A percentile compares a stretch with the other conserved stretches of the same genome.
Evolutionary conservation across 2,888 invertebrate genomes (phyloP).

Genomic region (Oligia strigilis): DNA sequence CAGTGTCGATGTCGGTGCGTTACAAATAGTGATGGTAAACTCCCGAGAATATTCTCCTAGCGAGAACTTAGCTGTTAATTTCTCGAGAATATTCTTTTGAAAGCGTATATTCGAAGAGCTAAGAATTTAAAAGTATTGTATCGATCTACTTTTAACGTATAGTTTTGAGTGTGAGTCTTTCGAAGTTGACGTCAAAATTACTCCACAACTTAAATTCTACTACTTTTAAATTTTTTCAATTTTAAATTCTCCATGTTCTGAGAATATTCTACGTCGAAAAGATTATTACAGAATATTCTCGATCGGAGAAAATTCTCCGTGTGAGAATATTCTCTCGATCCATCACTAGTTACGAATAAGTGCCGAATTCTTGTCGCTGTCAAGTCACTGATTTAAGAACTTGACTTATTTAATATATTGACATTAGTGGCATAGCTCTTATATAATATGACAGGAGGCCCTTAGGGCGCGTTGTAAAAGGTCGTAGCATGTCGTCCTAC

Average conservation of each 20-base stretch:
- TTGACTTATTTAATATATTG: neutral
- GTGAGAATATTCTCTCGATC: neutral
- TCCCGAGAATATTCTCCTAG: neutral
- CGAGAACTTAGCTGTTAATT: neutral
- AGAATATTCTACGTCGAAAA: neutral
- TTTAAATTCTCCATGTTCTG: neutral
- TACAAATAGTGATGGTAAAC: neutral
- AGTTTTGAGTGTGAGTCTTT: neutral
- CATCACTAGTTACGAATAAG: neutral
- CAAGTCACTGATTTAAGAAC: neutral
- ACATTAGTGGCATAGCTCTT: neutral
- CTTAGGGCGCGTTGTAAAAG: slow-evolving; percentile 66
- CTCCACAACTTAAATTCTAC: neutral
- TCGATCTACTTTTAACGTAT: neutral
- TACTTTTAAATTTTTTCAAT: neutral
- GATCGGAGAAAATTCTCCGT: neutral
- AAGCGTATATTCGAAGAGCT: neutral
- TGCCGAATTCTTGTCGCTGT: neutral
- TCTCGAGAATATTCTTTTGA: neutral
- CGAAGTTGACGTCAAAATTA: neutral
- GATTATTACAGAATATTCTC: neutral
- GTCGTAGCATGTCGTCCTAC: slow-evolving; percentile 71
- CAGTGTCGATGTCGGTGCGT: neutral
- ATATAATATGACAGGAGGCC: slow-evolving; percentile 49
- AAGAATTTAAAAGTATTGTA: neutral